These are phyloP conservation scores for Eciton burchellii DNA, from an alignment of 1,140 invertebrate species.

Conservation along the genomic window DNA sequence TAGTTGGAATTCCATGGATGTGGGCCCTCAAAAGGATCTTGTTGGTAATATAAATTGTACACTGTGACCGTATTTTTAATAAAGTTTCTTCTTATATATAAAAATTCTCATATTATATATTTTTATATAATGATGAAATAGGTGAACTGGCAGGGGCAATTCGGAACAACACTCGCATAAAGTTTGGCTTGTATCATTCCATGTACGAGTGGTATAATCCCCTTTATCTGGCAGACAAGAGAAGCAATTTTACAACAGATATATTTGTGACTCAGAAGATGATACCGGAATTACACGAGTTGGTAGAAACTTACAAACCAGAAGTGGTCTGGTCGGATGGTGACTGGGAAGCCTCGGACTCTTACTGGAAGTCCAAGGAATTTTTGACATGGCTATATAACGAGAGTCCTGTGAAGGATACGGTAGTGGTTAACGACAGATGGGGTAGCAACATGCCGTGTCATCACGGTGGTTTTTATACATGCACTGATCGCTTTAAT, in stretches of 20 bases:
- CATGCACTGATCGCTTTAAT: conserved; percentile 94
- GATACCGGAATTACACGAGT: conserved; percentile 91
- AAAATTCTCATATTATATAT: conserved; percentile 22
- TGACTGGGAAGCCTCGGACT: conserved; percentile 92
- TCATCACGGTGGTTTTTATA: conserved; percentile 95
- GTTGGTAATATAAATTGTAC: conserved; percentile 86
- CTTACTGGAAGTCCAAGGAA: conserved; percentile 93
- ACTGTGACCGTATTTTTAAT: conserved; percentile 3
- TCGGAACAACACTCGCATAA: conserved; percentile 87
- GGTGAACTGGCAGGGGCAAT: conserved; percentile 91
- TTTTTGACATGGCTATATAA: conserved; percentile 98
- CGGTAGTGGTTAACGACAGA: conserved; percentile 93
- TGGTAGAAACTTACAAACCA: conserved; percentile 93
- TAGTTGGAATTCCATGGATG: conserved; percentile 95
- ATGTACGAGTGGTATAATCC: conserved; percentile 97
- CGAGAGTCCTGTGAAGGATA: conserved; percentile 95
- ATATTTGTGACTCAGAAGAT: conserved; percentile 90
- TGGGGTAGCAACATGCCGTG: conserved; percentile 93
- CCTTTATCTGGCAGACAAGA: conserved; percentile 91
- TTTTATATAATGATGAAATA: conserved; percentile 72
- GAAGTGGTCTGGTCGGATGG: conserved; percentile 98
- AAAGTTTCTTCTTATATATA: conserved; percentile 26
- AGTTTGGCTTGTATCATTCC: conserved; percentile 96
- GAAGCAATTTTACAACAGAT: conserved; percentile 88
- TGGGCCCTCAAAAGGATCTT: conserved; percentile 94